Base-by-base conservation (phyloP, 2,888 invertebrate genomes). In the Leptinotarsa rubiginosa region DNA sequence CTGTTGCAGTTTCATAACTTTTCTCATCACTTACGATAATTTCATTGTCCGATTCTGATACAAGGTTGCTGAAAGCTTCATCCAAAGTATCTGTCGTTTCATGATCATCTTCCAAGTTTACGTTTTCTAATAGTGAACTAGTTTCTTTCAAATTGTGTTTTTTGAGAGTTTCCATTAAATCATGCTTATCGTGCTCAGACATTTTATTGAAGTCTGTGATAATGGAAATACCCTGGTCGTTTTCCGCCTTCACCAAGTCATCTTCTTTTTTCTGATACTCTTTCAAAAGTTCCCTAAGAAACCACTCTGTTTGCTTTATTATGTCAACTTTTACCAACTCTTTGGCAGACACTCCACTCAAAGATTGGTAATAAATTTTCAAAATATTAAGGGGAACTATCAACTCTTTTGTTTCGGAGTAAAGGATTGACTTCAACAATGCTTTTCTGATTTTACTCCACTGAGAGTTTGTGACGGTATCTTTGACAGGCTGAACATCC, bases 391-490 rank as follows among this genome's bases (percentile, higher is more conserved):
- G 71, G 3, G 88, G 87, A 25, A 88, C 84, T 70, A 82, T 84
- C 47, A 87, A 77, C 77, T 87, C 86, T 68, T 84, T 84, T 49
- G 78, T 83, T 72, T 87, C 85, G 4, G 86, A 85, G 50, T 84
- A 80, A 49, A 86, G 75, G n/a, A 88, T 81, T 2, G 85, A 84
- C 76, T 86, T 85, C 13, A 88, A 77, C 47, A 88, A 80, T 62
- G 84, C 86, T 74, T 83, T 85, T 54, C 87, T 78, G 59, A 87
- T 85, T 79, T 86, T 84, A 68, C 83, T 84, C 88, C 87, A 87
- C 72, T 87, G 85, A 12, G 80, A 83, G 75, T 86, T 85, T 5
- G 80, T 79, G 3, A 76, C 75, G 20, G 74, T 76, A 15, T 81
- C 80, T 72, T 73, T 73, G 5, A 41, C 16, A 1, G 68, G 52